Conservation (phyloP, 92 coral and sea anemone genomes). For the Actinostola sp. region DNA sequence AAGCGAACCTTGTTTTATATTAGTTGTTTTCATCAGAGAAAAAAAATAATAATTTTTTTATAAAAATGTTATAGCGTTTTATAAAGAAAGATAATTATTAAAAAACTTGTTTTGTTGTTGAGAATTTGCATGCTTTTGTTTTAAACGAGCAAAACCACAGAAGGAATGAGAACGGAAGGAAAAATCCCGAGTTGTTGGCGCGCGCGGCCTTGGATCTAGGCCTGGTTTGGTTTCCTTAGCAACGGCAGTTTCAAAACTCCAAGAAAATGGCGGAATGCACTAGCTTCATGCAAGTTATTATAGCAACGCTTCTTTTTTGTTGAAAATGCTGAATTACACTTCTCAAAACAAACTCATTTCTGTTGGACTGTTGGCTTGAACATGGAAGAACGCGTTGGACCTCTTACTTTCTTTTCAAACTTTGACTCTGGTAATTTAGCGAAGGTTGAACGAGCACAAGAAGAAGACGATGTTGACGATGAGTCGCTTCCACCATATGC, state of each 20-base stretch:
- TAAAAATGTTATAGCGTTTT: too few species aligned
- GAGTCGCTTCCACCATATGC: conserved; percentile 37
- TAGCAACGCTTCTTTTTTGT: neutral
- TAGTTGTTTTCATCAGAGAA: too few species aligned
- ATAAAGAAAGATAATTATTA: too few species aligned
- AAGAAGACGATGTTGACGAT: conserved; percentile 55
- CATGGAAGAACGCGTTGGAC: conserved; percentile 92
- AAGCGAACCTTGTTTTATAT: too few species aligned
- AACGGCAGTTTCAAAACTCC: conserved; percentile 37
- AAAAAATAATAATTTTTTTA: too few species aligned
- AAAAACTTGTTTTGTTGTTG: too few species aligned
- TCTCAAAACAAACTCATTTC: neutral
- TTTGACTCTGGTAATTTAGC: conserved; percentile 98
- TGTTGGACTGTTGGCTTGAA: neutral
- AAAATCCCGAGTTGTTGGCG: neutral
- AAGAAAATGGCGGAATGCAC: conserved; percentile 56
- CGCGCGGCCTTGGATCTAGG: conserved; percentile 34
- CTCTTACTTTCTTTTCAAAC: conserved; percentile 93
- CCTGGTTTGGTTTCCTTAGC: conserved; percentile 71
- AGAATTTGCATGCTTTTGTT: too few species aligned
- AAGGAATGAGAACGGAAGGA: neutral
- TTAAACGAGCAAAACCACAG: too few species aligned
- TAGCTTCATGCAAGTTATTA: neutral
- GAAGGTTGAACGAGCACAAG: conserved; percentile 81
- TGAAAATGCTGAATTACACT: neutral